Percentiles rank a stretch among this genome's conserved stretches.
Conservation (phyloP, 2,888 invertebrate genomes). For the Bellardia bayeri region DNA sequence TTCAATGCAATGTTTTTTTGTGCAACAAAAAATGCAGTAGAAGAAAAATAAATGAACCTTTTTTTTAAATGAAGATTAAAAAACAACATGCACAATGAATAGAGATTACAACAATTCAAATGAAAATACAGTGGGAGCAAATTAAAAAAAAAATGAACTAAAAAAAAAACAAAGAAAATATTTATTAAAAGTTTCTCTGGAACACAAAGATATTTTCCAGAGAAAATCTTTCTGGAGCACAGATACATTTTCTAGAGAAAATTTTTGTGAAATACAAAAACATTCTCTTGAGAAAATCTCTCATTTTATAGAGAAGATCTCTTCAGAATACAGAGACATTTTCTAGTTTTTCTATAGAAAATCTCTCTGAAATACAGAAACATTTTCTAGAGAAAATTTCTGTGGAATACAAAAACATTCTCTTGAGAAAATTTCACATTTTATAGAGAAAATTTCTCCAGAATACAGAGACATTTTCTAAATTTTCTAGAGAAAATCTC, state of each 20-base stretch:
- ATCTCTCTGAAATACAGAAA: neutral
- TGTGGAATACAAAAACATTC: neutral
- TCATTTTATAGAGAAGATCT: no score
- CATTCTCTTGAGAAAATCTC: no score
- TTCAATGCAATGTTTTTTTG: constrained; percentile 30
- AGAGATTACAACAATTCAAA: neutral
- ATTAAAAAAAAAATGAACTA: neutral
- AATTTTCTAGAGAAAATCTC: neutral
- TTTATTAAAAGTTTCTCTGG: neutral
- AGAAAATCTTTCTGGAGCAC: neutral
- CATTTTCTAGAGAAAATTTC: neutral
- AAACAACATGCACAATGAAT: neutral
- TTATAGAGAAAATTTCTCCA: neutral
- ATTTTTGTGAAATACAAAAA: neutral
- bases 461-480: neutral
- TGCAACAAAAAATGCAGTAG: constrained; percentile 12
- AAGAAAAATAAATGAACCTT: constrained; percentile 13
- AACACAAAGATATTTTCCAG: neutral
- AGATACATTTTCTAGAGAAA: neutral
- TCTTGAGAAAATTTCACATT: neutral
- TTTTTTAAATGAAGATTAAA: neutral
- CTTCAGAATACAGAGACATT: no score
- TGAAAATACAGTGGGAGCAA: neutral
- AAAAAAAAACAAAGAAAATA: neutral
- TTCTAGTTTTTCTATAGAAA: neutral